Conservation (phyloP, 2,888 invertebrate genomes). For the Heliothis peltigera region DNA sequence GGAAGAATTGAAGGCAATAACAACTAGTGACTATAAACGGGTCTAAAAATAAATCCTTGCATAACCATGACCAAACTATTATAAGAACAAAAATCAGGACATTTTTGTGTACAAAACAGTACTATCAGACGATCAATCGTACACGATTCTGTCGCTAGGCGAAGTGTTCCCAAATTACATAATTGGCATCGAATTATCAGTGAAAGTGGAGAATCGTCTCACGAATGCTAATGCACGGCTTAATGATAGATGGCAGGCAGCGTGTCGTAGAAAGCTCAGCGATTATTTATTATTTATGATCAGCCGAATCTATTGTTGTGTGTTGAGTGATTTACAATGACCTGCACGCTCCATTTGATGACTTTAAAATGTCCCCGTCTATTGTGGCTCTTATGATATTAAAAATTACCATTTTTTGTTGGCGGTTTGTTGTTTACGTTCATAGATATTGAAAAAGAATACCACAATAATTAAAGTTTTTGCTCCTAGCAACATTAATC, state of each 20-base stretch:
- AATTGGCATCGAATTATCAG: slow-evolving; percentile 82
- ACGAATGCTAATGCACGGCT: slow-evolving; percentile 76
- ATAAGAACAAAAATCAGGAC: slow-evolving; percentile 42
- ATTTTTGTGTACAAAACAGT: slow-evolving; percentile 29
- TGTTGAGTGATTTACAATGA: slow-evolving; percentile 80
- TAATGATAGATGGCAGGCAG: slow-evolving; percentile 81
- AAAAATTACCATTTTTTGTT: slow-evolving; percentile 48
- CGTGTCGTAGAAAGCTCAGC: slow-evolving; percentile 79
- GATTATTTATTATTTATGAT: slow-evolving; percentile 81
- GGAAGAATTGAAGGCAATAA: slow-evolving; percentile 32
- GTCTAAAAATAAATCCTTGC: slow-evolving; percentile 49
- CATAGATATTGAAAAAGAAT: slow-evolving; percentile 27
- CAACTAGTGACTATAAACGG: slow-evolving; percentile 35
- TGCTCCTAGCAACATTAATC: neutral
- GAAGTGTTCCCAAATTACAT: slow-evolving; percentile 76
- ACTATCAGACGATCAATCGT: slow-evolving; percentile 52
- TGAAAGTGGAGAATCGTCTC: slow-evolving; percentile 85
- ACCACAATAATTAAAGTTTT: slow-evolving; percentile 11
- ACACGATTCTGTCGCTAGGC: slow-evolving; percentile 62
- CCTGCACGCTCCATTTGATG: slow-evolving; percentile 57
- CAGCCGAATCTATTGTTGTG: slow-evolving; percentile 77
- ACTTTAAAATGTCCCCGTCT: slow-evolving; percentile 52
- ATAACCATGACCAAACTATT: slow-evolving; percentile 43
- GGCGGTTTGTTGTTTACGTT: slow-evolving; percentile 10
- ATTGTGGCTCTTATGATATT: slow-evolving; percentile 47